Evolutionary conservation across 2,797 vertebrate genomes (phyloP).

Genomic region (Varecia variegata): DNA sequence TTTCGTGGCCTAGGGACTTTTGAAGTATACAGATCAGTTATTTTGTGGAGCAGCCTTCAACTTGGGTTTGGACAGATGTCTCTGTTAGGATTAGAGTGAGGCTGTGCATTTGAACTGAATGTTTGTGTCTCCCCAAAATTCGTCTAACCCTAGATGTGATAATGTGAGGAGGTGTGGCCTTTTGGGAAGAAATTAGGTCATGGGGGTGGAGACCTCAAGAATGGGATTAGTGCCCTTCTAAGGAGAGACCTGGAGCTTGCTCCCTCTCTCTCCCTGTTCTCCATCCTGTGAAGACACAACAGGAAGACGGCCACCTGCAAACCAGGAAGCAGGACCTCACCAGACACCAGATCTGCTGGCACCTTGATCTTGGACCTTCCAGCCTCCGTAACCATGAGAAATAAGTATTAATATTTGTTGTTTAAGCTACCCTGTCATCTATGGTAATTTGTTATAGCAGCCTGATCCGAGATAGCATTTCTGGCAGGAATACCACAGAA

Average conservation of each 20-base stretch:
- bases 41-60: not conserved
- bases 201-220: not conserved
- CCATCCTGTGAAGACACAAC: not conserved
- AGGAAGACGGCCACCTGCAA: not conserved
- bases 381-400: not conserved
- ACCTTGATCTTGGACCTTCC: not conserved
- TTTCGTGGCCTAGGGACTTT: not conserved
- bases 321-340: not conserved
- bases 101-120: not conserved
- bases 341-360: not conserved
- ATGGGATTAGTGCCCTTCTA: not conserved
- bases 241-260: not conserved
- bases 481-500: not conserved
- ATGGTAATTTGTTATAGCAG: not conserved
- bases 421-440: not conserved
- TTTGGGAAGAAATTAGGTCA: not conserved
- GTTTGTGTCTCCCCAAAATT: not conserved
- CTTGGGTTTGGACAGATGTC: not conserved
- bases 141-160: not conserved
- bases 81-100: not conserved
- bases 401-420: not conserved
- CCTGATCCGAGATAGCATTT: not conserved
- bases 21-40: not conserved
- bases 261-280: not conserved
- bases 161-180: too few relatives aligned